Conservation (phyloP, 2,113 vertebrate genomes). For the Petrocephalus microphthalmus region DNA sequence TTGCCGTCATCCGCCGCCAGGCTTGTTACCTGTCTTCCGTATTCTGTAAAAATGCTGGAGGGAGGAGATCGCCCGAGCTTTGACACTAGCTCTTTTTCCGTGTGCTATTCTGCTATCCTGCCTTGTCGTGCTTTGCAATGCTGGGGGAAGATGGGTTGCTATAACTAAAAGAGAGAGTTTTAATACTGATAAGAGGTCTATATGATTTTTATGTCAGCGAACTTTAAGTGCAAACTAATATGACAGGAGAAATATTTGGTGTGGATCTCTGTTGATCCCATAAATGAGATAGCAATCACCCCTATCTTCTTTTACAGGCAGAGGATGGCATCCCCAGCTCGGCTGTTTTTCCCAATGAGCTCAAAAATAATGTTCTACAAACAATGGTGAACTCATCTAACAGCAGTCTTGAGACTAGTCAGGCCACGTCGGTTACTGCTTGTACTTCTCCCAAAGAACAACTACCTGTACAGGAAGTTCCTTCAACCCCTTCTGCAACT, state of each 20-base stretch:
- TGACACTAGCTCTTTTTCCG: not conserved
- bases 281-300: not conserved
- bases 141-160: not conserved
- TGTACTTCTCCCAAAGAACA: not conserved
- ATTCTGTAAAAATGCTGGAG: not conserved
- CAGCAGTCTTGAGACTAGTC: not conserved
- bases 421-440: not conserved
- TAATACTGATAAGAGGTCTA: not conserved
- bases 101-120: not conserved
- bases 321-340: conserved; percentile 34
- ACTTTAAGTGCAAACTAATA: not conserved
- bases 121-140: not conserved
- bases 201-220: not conserved
- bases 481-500: conserved; percentile 27
- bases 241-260: not conserved
- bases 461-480: not conserved
- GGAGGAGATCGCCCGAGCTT: not conserved
- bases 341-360: conserved; percentile 68
- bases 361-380: conserved; percentile 40
- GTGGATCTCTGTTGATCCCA: not conserved
- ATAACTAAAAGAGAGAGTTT: not conserved
- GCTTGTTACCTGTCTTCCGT: not conserved
- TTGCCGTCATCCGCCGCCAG: not conserved
- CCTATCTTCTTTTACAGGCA: conserved; percentile 18
- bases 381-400: not conserved